These are phyloP conservation scores for Psilanteris sp. DNA, from an alignment of 1,140 invertebrate genomes.

Conservation along the genomic window DNA sequence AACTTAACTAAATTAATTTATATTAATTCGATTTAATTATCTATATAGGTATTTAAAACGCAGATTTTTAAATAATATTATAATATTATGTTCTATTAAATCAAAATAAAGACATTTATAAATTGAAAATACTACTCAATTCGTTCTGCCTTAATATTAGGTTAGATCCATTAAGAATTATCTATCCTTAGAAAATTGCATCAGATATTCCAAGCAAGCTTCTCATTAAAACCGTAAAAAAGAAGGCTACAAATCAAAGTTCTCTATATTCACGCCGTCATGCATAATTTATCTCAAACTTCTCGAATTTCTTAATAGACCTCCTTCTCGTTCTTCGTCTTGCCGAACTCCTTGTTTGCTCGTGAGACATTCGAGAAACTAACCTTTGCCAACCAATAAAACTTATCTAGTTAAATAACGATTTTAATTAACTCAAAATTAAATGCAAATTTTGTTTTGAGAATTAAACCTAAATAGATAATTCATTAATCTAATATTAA, in stretches of 20 bases:
- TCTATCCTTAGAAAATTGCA: conserved; percentile 52
- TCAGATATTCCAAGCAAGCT: conserved; percentile 57
- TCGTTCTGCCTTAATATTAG: conserved; percentile 1
- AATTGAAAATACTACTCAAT: conserved; percentile 20
- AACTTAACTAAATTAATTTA: too few relatives aligned
- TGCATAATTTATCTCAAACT: conserved; percentile 60
- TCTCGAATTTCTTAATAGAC: conserved; percentile 58
- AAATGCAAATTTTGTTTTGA: conserved; percentile 10
- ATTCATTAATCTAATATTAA: not conserved
- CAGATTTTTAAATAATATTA: too few relatives aligned
- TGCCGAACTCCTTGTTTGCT: conserved; percentile 20
- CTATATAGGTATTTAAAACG: too few relatives aligned
- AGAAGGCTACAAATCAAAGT: conserved; percentile 53
- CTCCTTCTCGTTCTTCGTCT: conserved; percentile 27
- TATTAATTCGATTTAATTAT: too few relatives aligned
- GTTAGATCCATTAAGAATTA: conserved; percentile 48
- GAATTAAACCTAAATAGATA: not conserved
- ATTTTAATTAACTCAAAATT: conserved; percentile 18
- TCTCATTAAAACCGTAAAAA: conserved; percentile 54
- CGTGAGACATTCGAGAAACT: conserved; percentile 24
- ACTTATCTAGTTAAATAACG: conserved; percentile 26
- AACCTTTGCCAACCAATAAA: conserved; percentile 36
- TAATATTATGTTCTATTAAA: too few relatives aligned
- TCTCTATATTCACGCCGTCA: conserved; percentile 37
- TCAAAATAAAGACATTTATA: conserved; percentile 15